phyloP scores from a whole-genome alignment of 2,113 vertebrate species.

The Heterochromis multidens region DNA sequence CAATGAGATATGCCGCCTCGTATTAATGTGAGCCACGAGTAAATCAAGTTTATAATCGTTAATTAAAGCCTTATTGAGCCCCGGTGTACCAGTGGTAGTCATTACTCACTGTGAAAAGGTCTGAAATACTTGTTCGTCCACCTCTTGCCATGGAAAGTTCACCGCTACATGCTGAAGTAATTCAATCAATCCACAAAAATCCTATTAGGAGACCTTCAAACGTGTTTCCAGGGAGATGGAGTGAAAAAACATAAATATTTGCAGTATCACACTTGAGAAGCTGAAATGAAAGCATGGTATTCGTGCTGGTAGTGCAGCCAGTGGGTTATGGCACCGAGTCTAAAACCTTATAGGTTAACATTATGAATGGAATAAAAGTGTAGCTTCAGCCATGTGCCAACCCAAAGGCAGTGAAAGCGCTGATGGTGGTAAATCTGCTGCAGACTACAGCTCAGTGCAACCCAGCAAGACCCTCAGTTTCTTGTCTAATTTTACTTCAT shows the following conservation, averaged over 20 bases:
- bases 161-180: constrained; percentile 49
- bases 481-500: constrained; percentile 10
- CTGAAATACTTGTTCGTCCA: constrained; percentile 20
- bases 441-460: background rate
- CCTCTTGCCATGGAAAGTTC: constrained; percentile 51
- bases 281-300: constrained; percentile 59
- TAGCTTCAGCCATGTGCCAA: constrained; percentile 29
- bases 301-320: constrained; percentile 21
- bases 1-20: background rate
- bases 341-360: constrained; percentile 42
- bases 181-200: constrained; percentile 61
- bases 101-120: background rate
- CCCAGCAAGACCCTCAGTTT: background rate
- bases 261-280: constrained; percentile 56
- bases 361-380: constrained; percentile 59
- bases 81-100: background rate
- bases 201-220: constrained; percentile 54
- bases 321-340: constrained; percentile 23
- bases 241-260: constrained; percentile 65
- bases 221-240: constrained; percentile 59
- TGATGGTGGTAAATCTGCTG: constrained; percentile 11
- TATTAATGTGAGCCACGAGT: background rate
- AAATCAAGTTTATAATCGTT: background rate
- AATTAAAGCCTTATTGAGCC: background rate
- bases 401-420: constrained; percentile 25